Conservation (phyloP, 1,140 invertebrate species). For the Solen grandis region DNA sequence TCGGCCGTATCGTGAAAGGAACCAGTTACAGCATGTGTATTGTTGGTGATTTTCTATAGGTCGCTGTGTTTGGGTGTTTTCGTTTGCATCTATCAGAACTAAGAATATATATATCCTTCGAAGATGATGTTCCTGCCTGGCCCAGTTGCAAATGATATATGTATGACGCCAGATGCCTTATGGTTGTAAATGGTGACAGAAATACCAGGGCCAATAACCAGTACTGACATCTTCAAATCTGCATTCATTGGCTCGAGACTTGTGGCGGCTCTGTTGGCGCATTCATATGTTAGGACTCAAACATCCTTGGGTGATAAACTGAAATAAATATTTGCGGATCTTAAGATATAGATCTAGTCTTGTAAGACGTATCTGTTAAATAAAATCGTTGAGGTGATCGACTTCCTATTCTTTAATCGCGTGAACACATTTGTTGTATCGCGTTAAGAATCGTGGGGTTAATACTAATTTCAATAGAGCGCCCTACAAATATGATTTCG, state of each 20-base stretch:
- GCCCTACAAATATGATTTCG: too few species aligned
- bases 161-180: background rate
- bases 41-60: too few species aligned
- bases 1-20: background rate
- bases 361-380: background rate
- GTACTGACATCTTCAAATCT: too few species aligned
- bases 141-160: background rate
- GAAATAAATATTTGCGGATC: slow-evolving; percentile 32
- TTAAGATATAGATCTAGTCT: too few species aligned
- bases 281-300: slow-evolving; percentile 34
- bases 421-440: slow-evolving; percentile 3
- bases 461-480: too few species aligned
- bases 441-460: background rate
- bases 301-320: slow-evolving; percentile 30
- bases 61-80: too few species aligned
- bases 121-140: slow-evolving; percentile 3
- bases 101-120: slow-evolving; percentile 12
- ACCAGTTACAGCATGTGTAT: background rate
- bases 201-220: slow-evolving; percentile 3
- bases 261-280: background rate
- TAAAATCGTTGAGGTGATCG: too few species aligned
- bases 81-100: too few species aligned
- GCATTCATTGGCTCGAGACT: background rate
- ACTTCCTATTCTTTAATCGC: slow-evolving; percentile 5
- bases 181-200: too few species aligned